phyloP scores from a whole-genome alignment of 2,113 vertebrate species.

The Butorides virescens region DNA sequence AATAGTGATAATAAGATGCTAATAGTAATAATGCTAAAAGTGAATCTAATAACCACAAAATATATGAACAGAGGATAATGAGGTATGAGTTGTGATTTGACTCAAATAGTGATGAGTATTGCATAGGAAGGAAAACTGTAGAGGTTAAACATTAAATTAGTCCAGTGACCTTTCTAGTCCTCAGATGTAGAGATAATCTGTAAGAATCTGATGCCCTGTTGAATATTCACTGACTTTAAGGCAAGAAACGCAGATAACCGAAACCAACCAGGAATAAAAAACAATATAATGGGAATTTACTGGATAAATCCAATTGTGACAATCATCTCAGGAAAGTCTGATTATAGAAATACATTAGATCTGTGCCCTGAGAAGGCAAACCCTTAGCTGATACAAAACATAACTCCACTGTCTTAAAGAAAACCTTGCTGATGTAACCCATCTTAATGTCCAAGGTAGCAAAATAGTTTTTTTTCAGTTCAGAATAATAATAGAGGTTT shows the following conservation, averaged over 20 bases:
- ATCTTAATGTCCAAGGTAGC: neutral
- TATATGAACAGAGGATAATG: neutral
- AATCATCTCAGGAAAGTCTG: neutral
- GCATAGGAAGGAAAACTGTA: neutral
- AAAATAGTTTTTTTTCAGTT: neutral
- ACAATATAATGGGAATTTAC: neutral
- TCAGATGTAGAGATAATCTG: neutral
- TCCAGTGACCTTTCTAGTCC: neutral
- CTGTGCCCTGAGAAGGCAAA: neutral
- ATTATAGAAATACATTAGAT: neutral
- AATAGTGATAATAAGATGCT: neutral
- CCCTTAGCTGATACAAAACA: neutral
- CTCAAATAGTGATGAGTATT: neutral
- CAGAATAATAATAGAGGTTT: neutral
- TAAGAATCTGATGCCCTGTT: neutral
- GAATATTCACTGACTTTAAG: neutral
- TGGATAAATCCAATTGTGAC: neutral
- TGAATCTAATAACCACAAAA: neutral
- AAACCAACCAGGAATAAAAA: neutral
- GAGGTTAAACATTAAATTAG: neutral
- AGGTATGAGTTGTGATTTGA: neutral
- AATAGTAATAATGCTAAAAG: neutral
- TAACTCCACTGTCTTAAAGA: neutral
- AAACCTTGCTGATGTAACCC: neutral
- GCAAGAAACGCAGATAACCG: neutral